A percentile compares a stretch with the other conserved stretches of the same genome.
phyloP scores from a whole-genome alignment of 2,113 vertebrate species.

The Ammodytes marinus region DNA sequence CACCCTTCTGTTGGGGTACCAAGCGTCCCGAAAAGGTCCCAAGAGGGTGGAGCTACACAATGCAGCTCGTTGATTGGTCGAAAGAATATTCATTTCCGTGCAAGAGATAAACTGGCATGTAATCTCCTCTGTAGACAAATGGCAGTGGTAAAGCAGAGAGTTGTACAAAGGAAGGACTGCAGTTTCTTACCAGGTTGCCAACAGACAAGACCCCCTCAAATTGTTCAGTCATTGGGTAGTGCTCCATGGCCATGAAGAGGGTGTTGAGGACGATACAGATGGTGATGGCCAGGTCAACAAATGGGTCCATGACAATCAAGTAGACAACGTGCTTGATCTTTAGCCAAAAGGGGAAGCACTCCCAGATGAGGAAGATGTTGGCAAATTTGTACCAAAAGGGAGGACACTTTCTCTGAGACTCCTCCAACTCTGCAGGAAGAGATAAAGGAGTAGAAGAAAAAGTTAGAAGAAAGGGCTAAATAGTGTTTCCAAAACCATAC shows the following conservation, averaged over 20 bases:
- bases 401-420: conserved; percentile 97
- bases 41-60: too few relatives aligned
- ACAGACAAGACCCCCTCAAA: conserved; percentile 90
- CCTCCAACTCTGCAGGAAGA: conserved; percentile 90
- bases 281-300: conserved; percentile 97
- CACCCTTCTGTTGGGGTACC: too few relatives aligned
- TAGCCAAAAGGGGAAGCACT: conserved; percentile 94
- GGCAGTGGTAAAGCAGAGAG: background rate
- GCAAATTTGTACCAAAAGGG: conserved; percentile 99
- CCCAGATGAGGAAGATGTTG: conserved; percentile 97
- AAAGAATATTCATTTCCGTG: too few relatives aligned
- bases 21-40: too few relatives aligned
- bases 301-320: conserved; percentile 98
- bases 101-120: too few relatives aligned
- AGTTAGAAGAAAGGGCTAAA: background rate
- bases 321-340: conserved; percentile 95
- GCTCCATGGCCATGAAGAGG: conserved; percentile 99
- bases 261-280: conserved; percentile 99
- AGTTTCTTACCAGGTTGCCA: conserved; percentile 93
- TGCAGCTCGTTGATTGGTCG: too few relatives aligned
- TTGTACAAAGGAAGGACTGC: background rate
- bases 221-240: conserved; percentile 93
- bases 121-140: conserved; percentile 5
- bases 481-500: background rate
- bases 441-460: background rate